phyloP scores from a whole-genome alignment of 2,797 vertebrate species.

The Phoxinus dragarum region DNA sequence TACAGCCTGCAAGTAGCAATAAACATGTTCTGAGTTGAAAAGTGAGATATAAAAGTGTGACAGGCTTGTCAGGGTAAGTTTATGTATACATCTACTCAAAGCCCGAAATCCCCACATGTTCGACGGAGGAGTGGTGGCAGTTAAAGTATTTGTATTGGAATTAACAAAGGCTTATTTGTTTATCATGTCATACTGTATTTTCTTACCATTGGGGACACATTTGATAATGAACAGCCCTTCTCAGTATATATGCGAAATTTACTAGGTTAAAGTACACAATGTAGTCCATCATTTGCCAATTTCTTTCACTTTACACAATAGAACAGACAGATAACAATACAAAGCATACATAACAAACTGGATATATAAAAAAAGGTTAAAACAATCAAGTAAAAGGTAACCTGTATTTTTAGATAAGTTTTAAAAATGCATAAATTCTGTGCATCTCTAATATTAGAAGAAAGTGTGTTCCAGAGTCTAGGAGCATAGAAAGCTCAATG shows the following conservation, averaged over 20 bases:
- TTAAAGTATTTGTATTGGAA: neutral
- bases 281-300: too few species aligned
- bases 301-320: too few species aligned
- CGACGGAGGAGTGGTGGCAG: neutral
- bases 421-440: too few species aligned
- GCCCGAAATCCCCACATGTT: neutral
- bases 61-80: neutral
- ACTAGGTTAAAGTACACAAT: neutral
- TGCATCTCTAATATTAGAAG: too few species aligned
- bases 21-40: neutral
- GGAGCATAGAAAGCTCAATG: too few species aligned
- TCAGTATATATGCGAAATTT: neutral
- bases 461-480: too few species aligned
- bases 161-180: neutral
- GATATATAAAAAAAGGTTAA: too few species aligned
- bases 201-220: neutral
- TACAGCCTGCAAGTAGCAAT: neutral
- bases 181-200: neutral
- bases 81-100: neutral
- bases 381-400: too few species aligned
- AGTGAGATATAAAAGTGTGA: neutral
- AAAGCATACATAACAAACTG: too few species aligned
- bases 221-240: neutral
- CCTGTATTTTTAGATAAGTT: too few species aligned
- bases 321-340: too few species aligned